These are phyloP conservation scores for Saguinus midas DNA, from an alignment of 2,113 vertebrate genomes.

Conservation along the genomic window DNA sequence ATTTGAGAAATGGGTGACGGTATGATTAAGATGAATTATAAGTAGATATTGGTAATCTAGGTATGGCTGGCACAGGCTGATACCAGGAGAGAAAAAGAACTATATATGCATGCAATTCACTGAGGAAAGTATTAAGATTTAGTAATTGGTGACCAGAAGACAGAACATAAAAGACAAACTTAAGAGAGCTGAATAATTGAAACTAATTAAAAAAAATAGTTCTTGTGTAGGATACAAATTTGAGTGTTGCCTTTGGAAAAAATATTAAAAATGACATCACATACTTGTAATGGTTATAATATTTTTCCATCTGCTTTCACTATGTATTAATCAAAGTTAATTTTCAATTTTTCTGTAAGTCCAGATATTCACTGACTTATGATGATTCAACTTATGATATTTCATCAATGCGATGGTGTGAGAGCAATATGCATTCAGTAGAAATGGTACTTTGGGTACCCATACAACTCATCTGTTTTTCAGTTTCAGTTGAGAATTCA, in stretches of 20 bases:
- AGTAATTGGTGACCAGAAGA: not conserved
- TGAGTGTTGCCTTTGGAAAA: not conserved
- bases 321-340: not conserved
- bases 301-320: not conserved
- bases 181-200: not conserved
- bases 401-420: not conserved
- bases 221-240: not conserved
- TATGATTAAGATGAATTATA: not conserved
- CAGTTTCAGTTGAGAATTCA: not conserved
- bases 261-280: not conserved
- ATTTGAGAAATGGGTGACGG: not conserved
- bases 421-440: not conserved
- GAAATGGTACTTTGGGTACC: not conserved
- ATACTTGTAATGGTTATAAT: not conserved
- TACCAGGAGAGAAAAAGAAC: not conserved
- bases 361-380: not conserved
- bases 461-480: not conserved
- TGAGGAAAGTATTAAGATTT: not conserved
- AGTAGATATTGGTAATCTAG: not conserved
- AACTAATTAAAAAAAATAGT: not conserved
- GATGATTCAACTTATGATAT: not conserved
- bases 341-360: not conserved
- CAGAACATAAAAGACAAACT: not conserved
- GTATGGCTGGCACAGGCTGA: not conserved
- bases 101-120: not conserved